phyloP scores from a whole-genome alignment of 2,797 vertebrate genomes.

The Gymnopithys bicolor region DNA sequence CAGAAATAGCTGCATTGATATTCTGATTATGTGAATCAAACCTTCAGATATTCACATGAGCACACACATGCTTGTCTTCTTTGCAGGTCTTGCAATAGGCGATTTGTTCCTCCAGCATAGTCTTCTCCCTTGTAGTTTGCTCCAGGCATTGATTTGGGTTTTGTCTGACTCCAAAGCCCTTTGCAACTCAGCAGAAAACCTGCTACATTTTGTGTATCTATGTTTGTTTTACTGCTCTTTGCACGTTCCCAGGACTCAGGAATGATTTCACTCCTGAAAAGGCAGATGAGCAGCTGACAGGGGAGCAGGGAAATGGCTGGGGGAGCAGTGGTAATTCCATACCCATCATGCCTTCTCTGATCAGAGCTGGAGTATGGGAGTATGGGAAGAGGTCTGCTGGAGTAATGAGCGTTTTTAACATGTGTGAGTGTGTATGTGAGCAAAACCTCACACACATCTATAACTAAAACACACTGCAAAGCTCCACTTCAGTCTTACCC shows the following conservation, averaged over 20 bases:
- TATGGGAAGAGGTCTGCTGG: background rate
- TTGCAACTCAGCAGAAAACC: slow-evolving; percentile 73
- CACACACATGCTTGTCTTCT: background rate
- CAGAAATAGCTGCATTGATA: background rate
- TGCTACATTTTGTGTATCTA: background rate
- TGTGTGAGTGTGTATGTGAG: background rate
- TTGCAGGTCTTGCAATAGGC: background rate
- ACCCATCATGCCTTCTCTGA: background rate
- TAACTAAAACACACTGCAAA: background rate
- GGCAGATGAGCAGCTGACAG: background rate
- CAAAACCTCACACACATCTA: background rate
- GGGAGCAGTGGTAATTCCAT: background rate
- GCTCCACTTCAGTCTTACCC: background rate
- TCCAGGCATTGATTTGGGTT: slow-evolving; percentile 69
- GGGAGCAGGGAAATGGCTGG: background rate
- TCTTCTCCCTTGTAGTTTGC: slow-evolving; percentile 2
- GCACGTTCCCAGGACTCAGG: slow-evolving; percentile 55
- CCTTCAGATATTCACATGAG: background rate
- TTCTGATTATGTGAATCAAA: background rate
- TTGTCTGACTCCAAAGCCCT: slow-evolving; percentile 61
- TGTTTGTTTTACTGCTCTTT: slow-evolving; percentile 69
- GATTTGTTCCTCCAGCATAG: background rate
- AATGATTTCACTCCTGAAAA: slow-evolving; percentile 51
- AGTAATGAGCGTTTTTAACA: background rate
- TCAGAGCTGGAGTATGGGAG: background rate